A percentile compares a stretch with the other conserved stretches of the same genome.
These are phyloP conservation scores for Oasisia sp. DNA, from an alignment of 2,888 invertebrate genomes.

Conservation along the genomic window DNA sequence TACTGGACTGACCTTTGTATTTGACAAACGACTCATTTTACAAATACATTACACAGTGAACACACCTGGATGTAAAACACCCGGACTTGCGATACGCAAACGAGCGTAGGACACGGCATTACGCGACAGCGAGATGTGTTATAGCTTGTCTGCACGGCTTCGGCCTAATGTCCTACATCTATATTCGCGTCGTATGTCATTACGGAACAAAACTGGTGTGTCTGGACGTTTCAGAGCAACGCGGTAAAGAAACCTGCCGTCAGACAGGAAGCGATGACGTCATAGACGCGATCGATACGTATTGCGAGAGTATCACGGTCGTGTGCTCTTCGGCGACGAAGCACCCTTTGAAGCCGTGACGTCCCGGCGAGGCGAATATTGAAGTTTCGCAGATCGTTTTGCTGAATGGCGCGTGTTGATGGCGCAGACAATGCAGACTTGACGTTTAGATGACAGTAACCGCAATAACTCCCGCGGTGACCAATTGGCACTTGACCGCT, in stretches of 20 bases:
- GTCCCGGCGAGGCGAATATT: neutral
- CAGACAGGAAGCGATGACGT: neutral
- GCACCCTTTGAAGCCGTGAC: neutral
- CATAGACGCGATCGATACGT: neutral
- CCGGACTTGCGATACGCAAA: too few relatives aligned
- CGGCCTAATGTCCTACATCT: too few relatives aligned
- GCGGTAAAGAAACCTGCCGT: neutral
- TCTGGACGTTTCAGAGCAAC: neutral
- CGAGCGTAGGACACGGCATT: too few relatives aligned
- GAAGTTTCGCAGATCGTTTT: neutral
- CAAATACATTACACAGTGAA: too few relatives aligned
- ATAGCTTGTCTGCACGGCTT: too few relatives aligned
- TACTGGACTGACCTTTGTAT: too few relatives aligned
- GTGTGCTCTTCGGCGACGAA: neutral
- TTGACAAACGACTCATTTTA: too few relatives aligned
- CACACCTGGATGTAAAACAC: too few relatives aligned
- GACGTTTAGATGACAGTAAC: neutral
- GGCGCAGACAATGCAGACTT: neutral
- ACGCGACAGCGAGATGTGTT: too few relatives aligned
- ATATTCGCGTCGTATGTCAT: neutral
- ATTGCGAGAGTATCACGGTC: neutral
- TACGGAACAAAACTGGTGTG: neutral
- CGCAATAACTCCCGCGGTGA: neutral
- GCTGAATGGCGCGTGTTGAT: neutral
- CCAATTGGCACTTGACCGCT: slow-evolving; percentile 17